Base-by-base conservation (phyloP, 2,797 vertebrate genomes). In the Sebastes oblongus region DNA sequence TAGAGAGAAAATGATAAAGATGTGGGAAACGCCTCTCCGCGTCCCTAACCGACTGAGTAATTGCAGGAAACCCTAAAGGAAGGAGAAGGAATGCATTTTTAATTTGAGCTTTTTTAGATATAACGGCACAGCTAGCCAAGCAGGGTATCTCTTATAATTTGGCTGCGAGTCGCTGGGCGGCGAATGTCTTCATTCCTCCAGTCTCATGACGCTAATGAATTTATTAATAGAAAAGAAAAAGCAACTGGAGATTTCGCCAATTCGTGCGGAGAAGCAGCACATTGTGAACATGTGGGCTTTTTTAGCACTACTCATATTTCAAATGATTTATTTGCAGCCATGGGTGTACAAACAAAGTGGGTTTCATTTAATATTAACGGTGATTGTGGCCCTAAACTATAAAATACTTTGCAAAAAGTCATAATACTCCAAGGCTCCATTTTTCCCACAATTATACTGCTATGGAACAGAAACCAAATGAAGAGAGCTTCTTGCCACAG, bases 191-290 rank as follows among this genome's bases (percentile, higher is more conserved):
- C 83, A 83, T 91, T 92, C 67, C 84, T 76, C 18, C 80, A 14
- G 81, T 87, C 80, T 90, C 82, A n/a, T 42, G 58, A 65, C 50
- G 13, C 74, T 82, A 85, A 92, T 90, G 56, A 85, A 93, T 92
- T 68, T 89, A 87, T 93, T 91, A 88, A 87, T 83, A 85, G 77
- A 52, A 72, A 74, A 54, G 20, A 54, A 79, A 83, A 75, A 75
- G 75, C 73, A 46, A 81, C 72, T 72, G 81, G 75, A 84, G 82
- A 66, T 85, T 90, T 83, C 6, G 10, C 61, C 78, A 77, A 59
- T 76, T 84, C 72, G 78, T 87, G 86, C 58, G 56, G 59, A 78
- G 59, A 65, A 71, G 58, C 67, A 27, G 75, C 72, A 5, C 74
- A 66, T 66, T 62, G 62, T 46, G 25, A 75, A 64, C 67, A 27